phyloP scores from a whole-genome alignment of 2,797 vertebrate species.

The Pangasius larnaudii region DNA sequence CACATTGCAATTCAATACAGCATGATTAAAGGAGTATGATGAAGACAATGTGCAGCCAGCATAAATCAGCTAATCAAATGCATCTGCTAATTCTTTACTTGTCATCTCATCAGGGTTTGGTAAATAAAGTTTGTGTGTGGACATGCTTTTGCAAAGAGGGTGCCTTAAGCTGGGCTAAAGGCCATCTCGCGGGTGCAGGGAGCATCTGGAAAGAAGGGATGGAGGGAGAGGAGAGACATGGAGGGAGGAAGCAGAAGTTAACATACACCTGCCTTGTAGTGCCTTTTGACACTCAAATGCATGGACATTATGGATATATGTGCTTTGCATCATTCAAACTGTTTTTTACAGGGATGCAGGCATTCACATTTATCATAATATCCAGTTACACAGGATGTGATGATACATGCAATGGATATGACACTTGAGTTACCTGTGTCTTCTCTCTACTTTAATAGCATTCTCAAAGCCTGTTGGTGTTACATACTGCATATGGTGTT shows the following conservation, averaged over 20 bases:
- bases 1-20: background rate
- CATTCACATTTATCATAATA: background rate
- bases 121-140: conserved; percentile 8
- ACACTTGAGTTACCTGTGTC: background rate
- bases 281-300: background rate
- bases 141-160: background rate
- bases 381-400: background rate
- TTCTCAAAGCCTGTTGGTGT: background rate
- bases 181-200: background rate
- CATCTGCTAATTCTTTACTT: background rate
- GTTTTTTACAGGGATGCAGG: background rate
- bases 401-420: background rate
- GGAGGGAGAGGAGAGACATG: background rate
- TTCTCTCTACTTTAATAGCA: background rate
- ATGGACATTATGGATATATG: background rate
- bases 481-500: background rate
- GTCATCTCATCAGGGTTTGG: background rate
- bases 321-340: background rate
- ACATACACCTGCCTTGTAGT: background rate
- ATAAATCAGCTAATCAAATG: conserved; percentile 1
- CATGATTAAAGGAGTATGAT: conserved; percentile 3
- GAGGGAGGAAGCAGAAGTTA: background rate
- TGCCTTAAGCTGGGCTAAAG: background rate
- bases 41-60: background rate
- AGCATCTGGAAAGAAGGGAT: background rate